Evolutionary conservation across 92 coral and sea anemone species (phyloP).

Genomic region (Porites rus): DNA sequence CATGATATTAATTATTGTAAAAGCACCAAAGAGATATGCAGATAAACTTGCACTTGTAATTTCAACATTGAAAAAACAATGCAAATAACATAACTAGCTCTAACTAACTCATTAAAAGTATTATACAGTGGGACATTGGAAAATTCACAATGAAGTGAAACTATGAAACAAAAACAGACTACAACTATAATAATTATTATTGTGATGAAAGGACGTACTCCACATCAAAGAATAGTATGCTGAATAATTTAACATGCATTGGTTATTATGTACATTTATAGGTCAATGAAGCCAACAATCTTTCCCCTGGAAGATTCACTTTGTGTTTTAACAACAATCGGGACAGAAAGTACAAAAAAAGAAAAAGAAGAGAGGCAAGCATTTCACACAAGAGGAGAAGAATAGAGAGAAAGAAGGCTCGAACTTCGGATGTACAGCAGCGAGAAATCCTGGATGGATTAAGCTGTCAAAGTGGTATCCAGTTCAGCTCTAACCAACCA

Average conservation of each 20-base stretch:
- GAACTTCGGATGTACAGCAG: not conserved
- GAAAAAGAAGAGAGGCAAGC: slow-evolving; percentile 32
- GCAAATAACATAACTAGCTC: too few relatives aligned
- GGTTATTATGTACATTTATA: slow-evolving; percentile 16
- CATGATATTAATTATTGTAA: too few relatives aligned
- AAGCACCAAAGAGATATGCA: too few relatives aligned
- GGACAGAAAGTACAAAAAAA: slow-evolving; percentile 21
- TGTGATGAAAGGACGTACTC: not conserved
- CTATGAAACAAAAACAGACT: too few relatives aligned
- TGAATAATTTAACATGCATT: not conserved
- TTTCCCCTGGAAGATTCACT: slow-evolving; percentile 48
- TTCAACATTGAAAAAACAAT: too few relatives aligned
- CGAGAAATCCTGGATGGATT: slow-evolving; percentile 40
- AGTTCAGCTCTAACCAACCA: slow-evolving; percentile 11
- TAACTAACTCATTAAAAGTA: too few relatives aligned
- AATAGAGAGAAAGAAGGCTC: slow-evolving; percentile 31
- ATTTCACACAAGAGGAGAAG: slow-evolving; percentile 27
- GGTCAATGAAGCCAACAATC: slow-evolving; percentile 45
- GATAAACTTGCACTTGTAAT: too few relatives aligned
- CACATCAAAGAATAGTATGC: not conserved
- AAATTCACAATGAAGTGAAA: too few relatives aligned
- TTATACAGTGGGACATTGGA: too few relatives aligned
- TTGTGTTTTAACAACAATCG: slow-evolving; percentile 19
- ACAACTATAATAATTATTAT: not conserved
- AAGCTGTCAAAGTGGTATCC: slow-evolving; percentile 37